Evolutionary conservation across 37 sponge, comb jelly and placozoan genomes (phyloP), one percentile per base, ranked within the genome.

Genomic region (Beroe ovata): DNA sequence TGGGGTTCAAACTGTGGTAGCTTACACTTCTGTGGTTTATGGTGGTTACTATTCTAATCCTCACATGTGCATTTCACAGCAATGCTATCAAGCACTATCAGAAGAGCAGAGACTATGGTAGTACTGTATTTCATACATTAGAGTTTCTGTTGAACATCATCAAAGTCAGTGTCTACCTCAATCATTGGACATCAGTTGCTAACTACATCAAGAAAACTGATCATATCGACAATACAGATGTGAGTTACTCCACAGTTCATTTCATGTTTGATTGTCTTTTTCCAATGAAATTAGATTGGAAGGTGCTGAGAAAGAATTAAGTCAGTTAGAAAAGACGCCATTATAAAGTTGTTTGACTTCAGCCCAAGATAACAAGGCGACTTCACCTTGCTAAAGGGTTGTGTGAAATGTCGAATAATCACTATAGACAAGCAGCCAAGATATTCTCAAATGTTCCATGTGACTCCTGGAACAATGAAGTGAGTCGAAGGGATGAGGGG

Each of bases 141-240:
- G 84, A 77, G 22, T 77, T 77, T 54, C 38, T 77, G 47, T 40
- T 77, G 28, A 77, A 77, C 47, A 42, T 77, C 47, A 77, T 77
- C 18, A 77, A 77, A 42, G 84, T 77, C 26, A 77, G 54, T 35
- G 84, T 77, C 28, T 77, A 77, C 47, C 84, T 42, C 28, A 42
- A 42, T 54, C 84, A 77, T 54, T 77, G 84, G 84, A 77, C 54
- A 1, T 77, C 84, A 6, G 84, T 77, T 14, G 20, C 42, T 42
- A 77, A 77, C 23, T 77, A 77, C 54, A 42, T 77, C 54, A 42
- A 77, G 84, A 77, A 77, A 42, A 42, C 84, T 6, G 84, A 77
- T n/a, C 84, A 77, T 40, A 77, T 77, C 33, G 84, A 77, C 28
- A 42, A 77, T n/a, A 41, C 84, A n/a, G 84, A 77, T 19, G 54